Evolutionary conservation across 2,797 vertebrate genomes (phyloP), one percentile per base, ranked within the genome.

Genomic region (Anisognathus igniventris): DNA sequence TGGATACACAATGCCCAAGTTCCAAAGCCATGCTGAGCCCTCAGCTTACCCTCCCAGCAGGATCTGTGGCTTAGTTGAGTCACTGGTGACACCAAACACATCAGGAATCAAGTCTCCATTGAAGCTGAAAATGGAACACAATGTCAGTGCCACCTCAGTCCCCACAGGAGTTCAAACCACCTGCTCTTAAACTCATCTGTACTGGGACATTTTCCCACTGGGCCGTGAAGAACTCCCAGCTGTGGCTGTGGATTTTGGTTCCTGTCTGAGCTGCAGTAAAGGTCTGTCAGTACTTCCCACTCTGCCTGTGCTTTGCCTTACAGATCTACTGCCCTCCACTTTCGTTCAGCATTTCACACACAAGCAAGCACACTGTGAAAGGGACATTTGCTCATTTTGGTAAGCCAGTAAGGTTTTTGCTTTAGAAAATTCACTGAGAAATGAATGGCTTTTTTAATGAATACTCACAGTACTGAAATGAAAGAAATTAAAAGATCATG

Each of bases 51-150:
- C 97, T 77, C 97, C 96, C 12, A 97, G 95, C 27, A 99, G 85
- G 88, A 99, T 97, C 96, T 98, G 98, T 9, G 98, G 98, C 27
- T 93, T 85, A 10, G 4, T 44, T 3, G 96, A 97, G 57, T 65
- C 94, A 18, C 90, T 97, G 21, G 97, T 97, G 67, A 97, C 86
- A 90, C 99, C 99, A 97, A 99, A 99, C 88, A 99, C 83, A 72
- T 99, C 99, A 90, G 99, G 99, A 96, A 99, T 98, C 98, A 99
- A 98, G 92, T 99, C 99, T 39, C 99, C 99, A 86, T 99, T 98
- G 96, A 99, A 99, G 97, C 99, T 99, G 98, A 79, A 97, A 97
- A 88, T 27, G 31, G 39, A 91, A 90, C 94, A 95, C 40, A 92
- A 30, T 61, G 77, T 91, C 67, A 78, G 8, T 9, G 45, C 56